Evolutionary conservation across 2,888 invertebrate species (phyloP).

Genomic region (Melanotus villosus): DNA sequence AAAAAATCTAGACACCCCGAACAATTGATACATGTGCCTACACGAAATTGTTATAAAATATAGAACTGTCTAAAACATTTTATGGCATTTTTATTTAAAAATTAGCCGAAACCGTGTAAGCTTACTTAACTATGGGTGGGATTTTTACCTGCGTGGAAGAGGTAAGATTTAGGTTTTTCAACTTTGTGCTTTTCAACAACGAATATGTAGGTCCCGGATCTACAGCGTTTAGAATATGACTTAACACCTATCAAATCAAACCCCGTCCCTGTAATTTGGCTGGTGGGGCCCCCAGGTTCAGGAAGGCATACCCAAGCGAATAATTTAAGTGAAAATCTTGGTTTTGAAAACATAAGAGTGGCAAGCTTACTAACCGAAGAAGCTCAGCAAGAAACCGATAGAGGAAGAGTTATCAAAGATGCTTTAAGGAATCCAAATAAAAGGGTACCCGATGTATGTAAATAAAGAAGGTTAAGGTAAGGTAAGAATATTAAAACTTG

Average conservation of each 20-base stretch:
- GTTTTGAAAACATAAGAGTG: slow-evolving; percentile 43
- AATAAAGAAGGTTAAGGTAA: slow-evolving; percentile 10
- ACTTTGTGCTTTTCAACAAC: neutral
- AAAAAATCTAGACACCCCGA: neutral
- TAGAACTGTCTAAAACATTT: slow-evolving; percentile 3
- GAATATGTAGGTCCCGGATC: slow-evolving; percentile 51
- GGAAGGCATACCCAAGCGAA: slow-evolving; percentile 58
- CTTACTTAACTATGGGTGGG: slow-evolving; percentile 48
- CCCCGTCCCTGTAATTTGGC: slow-evolving; percentile 70
- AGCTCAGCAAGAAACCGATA: slow-evolving; percentile 69
- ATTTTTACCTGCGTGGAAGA: slow-evolving; percentile 53
- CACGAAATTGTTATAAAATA: slow-evolving; percentile 15
- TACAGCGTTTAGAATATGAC: slow-evolving; percentile 60
- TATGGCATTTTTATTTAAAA: slow-evolving; percentile 6
- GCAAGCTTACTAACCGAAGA: slow-evolving; percentile 67
- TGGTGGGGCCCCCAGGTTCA: slow-evolving; percentile 66
- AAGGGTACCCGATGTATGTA: slow-evolving; percentile 60
- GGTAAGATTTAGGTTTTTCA: slow-evolving; percentile 33
- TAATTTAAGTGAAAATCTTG: slow-evolving; percentile 54
- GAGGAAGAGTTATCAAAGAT: slow-evolving; percentile 70
- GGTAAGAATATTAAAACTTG: no score
- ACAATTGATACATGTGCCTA: neutral
- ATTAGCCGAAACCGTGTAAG: slow-evolving; percentile 7
- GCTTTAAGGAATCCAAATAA: slow-evolving; percentile 68
- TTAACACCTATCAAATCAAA: slow-evolving; percentile 64